These are phyloP conservation scores for Nasonia longicornis DNA, from an alignment of 1,140 invertebrate genomes.

Conservation along the genomic window DNA sequence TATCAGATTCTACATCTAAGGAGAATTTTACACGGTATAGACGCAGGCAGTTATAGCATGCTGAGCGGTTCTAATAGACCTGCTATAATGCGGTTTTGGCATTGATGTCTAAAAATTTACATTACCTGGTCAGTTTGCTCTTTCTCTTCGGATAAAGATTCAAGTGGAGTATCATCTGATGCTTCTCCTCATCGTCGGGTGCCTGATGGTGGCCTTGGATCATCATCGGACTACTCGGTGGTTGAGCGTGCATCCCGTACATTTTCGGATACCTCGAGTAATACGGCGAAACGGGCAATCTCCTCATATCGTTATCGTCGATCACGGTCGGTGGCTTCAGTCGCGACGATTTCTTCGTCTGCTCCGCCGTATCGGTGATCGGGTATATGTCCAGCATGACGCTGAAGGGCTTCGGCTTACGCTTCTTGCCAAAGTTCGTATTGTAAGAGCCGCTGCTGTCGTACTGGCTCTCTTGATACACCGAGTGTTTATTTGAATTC, in stretches of 20 bases:
- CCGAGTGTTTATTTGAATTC: constrained; percentile 45
- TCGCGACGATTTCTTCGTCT: constrained; percentile 55
- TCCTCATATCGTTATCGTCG: constrained; percentile 57
- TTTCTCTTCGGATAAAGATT: constrained; percentile 66
- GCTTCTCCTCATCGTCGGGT: constrained; percentile 57
- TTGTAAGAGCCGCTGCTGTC: constrained; percentile 51
- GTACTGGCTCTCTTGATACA: constrained; percentile 38
- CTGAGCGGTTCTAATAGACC: too few relatives aligned
- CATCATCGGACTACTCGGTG: constrained; percentile 48
- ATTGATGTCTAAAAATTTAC: too few relatives aligned
- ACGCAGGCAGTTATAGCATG: too few relatives aligned
- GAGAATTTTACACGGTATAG: neutral
- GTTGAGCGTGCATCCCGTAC: constrained; percentile 32
- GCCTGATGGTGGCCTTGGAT: constrained; percentile 8
- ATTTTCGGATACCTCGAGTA: constrained; percentile 51
- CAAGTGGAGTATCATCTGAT: constrained; percentile 68
- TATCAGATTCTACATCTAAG: constrained; percentile 4
- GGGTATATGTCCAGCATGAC: constrained; percentile 69
- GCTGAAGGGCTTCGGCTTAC: constrained; percentile 66
- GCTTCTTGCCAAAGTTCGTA: constrained; percentile 51
- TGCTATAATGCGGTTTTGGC: too few relatives aligned
- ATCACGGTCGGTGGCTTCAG: constrained; percentile 45
- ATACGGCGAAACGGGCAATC: constrained; percentile 50
- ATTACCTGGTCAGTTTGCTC: constrained; percentile 57
- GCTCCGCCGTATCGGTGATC: constrained; percentile 61